Percentiles rank a stretch among this genome's conserved stretches.
Conservation (phyloP, 1,140 invertebrate species). For the Hyphantria cunea region DNA sequence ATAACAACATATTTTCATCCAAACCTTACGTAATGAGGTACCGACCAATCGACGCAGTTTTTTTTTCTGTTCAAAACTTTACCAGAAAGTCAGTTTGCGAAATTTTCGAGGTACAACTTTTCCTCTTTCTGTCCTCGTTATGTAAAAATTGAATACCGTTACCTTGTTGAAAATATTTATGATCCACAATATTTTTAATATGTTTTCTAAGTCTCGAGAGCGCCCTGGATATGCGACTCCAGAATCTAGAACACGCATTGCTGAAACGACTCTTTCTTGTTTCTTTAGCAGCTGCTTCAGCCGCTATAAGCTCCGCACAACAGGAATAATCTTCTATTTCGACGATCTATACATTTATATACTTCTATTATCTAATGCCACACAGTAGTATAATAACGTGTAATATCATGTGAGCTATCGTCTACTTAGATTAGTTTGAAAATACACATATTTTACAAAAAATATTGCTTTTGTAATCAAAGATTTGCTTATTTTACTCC, state of each 20-base stretch:
- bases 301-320: slow-evolving; percentile 86
- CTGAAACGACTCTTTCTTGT: slow-evolving; percentile 74
- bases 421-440: no score
- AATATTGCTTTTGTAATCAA: no score
- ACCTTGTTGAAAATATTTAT: slow-evolving; percentile 96
- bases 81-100: no score
- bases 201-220: slow-evolving; percentile 83
- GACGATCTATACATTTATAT: slow-evolving; percentile 53
- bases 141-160: slow-evolving; percentile 9
- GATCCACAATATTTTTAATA: slow-evolving; percentile 89
- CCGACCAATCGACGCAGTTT: no score
- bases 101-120: no score
- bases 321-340: slow-evolving; percentile 88
- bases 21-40: no score
- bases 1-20: no score
- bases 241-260: slow-evolving; percentile 76
- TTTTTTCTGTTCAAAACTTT: no score
- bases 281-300: slow-evolving; percentile 82
- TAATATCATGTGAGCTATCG: background rate
- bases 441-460: no score
- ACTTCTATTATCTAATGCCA: background rate
- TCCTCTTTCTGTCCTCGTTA: no score
- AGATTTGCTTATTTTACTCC: no score
- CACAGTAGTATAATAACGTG: background rate
- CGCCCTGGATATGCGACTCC: slow-evolving; percentile 77